Conservation (phyloP, 1,140 invertebrate genomes). For the Ctenoplectra terminalis region DNA sequence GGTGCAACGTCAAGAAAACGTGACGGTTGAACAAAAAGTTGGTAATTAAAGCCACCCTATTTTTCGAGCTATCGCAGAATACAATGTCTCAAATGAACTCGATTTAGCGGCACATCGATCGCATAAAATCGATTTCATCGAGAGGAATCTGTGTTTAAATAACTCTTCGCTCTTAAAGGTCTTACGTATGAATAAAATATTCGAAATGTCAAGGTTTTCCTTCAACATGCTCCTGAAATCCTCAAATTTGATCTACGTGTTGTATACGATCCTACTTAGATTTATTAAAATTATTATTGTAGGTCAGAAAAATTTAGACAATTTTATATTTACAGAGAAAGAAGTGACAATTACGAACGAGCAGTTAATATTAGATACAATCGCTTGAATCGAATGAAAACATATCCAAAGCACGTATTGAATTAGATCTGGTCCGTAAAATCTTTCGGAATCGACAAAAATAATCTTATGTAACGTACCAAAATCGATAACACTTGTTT, state of each 20-base stretch:
- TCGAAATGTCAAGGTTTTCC: background rate
- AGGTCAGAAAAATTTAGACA: too few species aligned
- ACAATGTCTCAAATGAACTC: conserved; percentile 5
- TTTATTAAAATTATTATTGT: too few species aligned
- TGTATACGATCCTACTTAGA: too few species aligned
- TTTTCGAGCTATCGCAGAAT: background rate
- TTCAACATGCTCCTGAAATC: background rate
- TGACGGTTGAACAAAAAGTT: background rate
- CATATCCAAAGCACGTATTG: too few species aligned
- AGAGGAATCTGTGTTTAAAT: background rate
- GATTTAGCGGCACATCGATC: background rate
- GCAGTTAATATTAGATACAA: too few species aligned
- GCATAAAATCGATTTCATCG: background rate
- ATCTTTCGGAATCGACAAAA: too few species aligned
- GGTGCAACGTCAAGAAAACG: conserved; percentile 6
- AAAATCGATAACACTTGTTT: background rate
- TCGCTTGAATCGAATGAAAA: too few species aligned
- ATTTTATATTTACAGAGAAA: too few species aligned
- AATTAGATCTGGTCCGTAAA: too few species aligned
- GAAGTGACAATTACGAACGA: too few species aligned
- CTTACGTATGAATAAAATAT: background rate
- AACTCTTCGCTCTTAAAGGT: background rate
- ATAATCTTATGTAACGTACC: too few species aligned
- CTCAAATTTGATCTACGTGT: background rate
- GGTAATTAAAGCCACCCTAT: background rate